These are phyloP conservation scores for Ditula angustiorana DNA, from an alignment of 2,888 invertebrate species.

Conservation along the genomic window DNA sequence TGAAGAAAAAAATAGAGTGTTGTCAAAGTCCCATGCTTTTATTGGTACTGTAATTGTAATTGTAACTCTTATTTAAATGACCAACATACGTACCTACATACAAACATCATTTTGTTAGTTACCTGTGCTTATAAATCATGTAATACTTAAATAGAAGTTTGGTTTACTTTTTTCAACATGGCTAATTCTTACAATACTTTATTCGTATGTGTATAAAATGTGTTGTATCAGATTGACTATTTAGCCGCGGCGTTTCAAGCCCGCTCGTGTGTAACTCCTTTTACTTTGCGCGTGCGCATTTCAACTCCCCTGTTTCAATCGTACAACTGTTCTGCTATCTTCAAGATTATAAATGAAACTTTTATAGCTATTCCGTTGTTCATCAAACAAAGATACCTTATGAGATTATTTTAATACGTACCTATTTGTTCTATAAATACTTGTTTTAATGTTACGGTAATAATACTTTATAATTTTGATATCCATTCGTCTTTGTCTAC, in stretches of 20 bases:
- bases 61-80: too few relatives aligned
- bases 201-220: not conserved
- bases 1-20: too few relatives aligned
- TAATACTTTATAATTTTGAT: slow-evolving; percentile 14
- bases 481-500: slow-evolving; percentile 18
- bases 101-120: too few relatives aligned
- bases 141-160: too few relatives aligned
- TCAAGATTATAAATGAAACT: slow-evolving; percentile 80
- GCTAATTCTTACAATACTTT: too few relatives aligned
- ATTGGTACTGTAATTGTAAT: too few relatives aligned
- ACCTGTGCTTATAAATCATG: too few relatives aligned
- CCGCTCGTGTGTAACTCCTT: slow-evolving; percentile 53
- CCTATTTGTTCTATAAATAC: slow-evolving; percentile 37
- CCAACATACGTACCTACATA: too few relatives aligned
- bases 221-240: slow-evolving; percentile 43
- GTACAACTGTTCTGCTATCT: slow-evolving; percentile 80
- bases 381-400: slow-evolving; percentile 53
- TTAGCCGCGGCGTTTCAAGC: not conserved
- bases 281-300: slow-evolving; percentile 67
- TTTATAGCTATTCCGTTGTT: slow-evolving; percentile 74
- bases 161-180: too few relatives aligned
- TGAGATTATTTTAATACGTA: slow-evolving; percentile 39
- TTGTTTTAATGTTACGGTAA: slow-evolving; percentile 19
- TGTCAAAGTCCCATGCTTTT: too few relatives aligned
- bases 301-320: slow-evolving; percentile 70